Evolutionary conservation across 53 echinoderm and acorn worm genomes (phyloP), one percentile per base, ranked within the genome.

Genomic region (Patiria pectinifera): DNA sequence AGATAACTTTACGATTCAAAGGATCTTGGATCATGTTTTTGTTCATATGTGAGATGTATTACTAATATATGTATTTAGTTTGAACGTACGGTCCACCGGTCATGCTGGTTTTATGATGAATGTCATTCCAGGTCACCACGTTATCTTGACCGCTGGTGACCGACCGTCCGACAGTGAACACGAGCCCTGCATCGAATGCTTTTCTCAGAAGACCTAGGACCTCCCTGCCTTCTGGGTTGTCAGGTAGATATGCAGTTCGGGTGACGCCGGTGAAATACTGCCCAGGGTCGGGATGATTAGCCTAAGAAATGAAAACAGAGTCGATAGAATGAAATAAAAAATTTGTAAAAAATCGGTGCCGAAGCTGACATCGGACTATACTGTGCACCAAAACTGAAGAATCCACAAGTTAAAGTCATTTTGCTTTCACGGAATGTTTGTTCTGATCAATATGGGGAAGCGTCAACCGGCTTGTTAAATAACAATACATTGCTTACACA

Each of bases 41-140:
- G 35, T 35, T 35, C 35, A 35, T 35, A 35, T 35, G 0, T 35
- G 35, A 35, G 35, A 35, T 35, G n/a, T n/a, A n/a, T n/a, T n/a
- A 35, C 35, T 35, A 0, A 35, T 35, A 35, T 1, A 35, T 35
- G 35, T 35, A 0, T 35, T 1, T 35, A 1, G 0, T 35, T 35
- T 35, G 1, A 53, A 81, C 90, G 48, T 90, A 92, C 83, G 89
- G 82, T 60, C 93, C 93, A 21, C 93, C 93, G 69, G 72, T 48
- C 60, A 23, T 15, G 69, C 93, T 82, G 45, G 93, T 93, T 76
- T 93, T 93, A 19, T 93, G 93, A 24, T 93, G 93, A 89, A 93
- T 89, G 72, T 93, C 93, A 83, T 93, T 93, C 93, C 93, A 93
- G 19, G 89, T 89, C 59, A 89, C 93, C 1, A 75, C 75, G 63